Evolutionary conservation across 1,140 invertebrate genomes (phyloP).

Genomic region (Zophobas atratus): DNA sequence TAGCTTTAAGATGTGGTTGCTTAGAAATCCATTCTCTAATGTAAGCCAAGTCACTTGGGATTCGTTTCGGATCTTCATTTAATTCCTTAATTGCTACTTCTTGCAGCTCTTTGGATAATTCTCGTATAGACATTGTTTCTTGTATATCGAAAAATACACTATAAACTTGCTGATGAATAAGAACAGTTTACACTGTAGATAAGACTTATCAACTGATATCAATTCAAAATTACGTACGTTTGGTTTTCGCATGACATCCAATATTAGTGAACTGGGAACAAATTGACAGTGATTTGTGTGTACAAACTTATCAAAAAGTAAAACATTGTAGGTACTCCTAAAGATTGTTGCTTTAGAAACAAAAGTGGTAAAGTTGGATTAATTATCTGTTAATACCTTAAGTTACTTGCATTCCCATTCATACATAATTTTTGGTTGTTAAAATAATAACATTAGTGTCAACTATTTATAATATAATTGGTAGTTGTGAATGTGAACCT

Average conservation of each 20-base stretch:
- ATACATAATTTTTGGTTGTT: slow-evolving; percentile 92
- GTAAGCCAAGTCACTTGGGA: slow-evolving; percentile 71
- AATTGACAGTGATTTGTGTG: slow-evolving; percentile 24
- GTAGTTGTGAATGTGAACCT: slow-evolving; percentile 97
- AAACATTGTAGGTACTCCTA: slow-evolving; percentile 39
- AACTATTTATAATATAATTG: slow-evolving; percentile 64
- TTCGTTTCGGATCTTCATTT: slow-evolving; percentile 74
- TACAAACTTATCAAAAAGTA: slow-evolving; percentile 45
- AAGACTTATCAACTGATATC: slow-evolving; percentile 17
- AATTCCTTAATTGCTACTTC: slow-evolving; percentile 71
- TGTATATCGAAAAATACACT: background rate
- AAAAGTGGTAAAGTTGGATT: slow-evolving; percentile 84
- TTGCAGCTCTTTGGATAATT: slow-evolving; percentile 53
- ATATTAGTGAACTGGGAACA: slow-evolving; percentile 14
- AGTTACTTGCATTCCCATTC: slow-evolving; percentile 95
- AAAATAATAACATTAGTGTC: slow-evolving; percentile 59
- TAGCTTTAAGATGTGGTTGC: slow-evolving; percentile 72
- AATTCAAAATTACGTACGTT: slow-evolving; percentile 15
- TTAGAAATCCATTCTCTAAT: slow-evolving; percentile 77
- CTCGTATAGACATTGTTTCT: slow-evolving; percentile 26
- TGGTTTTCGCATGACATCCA: slow-evolving; percentile 8
- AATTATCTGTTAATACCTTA: slow-evolving; percentile 95
- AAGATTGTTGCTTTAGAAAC: slow-evolving; percentile 57
- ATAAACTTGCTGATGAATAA: background rate
- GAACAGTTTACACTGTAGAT: background rate